A percentile compares a stretch with the other conserved stretches of the same genome.
Conservation (phyloP, 35 echinoderm and acorn worm genomes). For the Strongylocentrotus purpuratus region DNA sequence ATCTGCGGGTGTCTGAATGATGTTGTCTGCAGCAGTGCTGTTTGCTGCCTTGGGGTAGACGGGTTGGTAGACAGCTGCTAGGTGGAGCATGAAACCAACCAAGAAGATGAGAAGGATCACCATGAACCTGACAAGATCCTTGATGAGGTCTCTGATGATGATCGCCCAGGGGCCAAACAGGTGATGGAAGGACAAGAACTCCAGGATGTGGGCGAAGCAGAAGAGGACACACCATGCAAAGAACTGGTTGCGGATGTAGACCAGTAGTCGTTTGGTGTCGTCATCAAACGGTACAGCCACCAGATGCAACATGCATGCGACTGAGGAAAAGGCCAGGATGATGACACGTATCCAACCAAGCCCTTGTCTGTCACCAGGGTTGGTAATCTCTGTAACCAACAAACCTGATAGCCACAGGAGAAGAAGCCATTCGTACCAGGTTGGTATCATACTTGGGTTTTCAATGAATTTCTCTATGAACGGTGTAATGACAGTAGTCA, state of each 20-base stretch:
- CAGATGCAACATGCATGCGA: constrained; percentile 79
- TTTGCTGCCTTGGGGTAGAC: constrained; percentile 51
- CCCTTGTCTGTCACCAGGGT: constrained; percentile 88
- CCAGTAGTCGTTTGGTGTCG: constrained; percentile 37
- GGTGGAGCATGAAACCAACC: constrained; percentile 92
- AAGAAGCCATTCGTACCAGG: constrained; percentile 94
- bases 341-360: constrained; percentile 93
- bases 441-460: constrained; percentile 66
- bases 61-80: constrained; percentile 95
- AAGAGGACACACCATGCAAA: constrained; percentile 94
- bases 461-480: constrained; percentile 86
- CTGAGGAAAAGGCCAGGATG: constrained; percentile 76
- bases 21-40: neutral
- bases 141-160: constrained; percentile 96
- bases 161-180: constrained; percentile 98
- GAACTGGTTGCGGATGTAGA: constrained; percentile 90
- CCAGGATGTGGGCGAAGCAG: constrained; percentile 84
- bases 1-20: constrained; percentile 77
- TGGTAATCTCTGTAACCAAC: constrained; percentile 86
- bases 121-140: constrained; percentile 94
- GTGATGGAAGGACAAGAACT: constrained; percentile 96
- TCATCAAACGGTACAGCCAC: constrained; percentile 53
- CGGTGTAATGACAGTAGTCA: constrained; percentile 82
- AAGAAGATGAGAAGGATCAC: constrained; percentile 89
- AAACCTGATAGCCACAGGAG: constrained; percentile 89